A percentile compares a stretch with the other conserved stretches of the same genome.
Evolutionary conservation across 2,888 invertebrate species (phyloP).

Genomic region (Folsomia manolachei): DNA sequence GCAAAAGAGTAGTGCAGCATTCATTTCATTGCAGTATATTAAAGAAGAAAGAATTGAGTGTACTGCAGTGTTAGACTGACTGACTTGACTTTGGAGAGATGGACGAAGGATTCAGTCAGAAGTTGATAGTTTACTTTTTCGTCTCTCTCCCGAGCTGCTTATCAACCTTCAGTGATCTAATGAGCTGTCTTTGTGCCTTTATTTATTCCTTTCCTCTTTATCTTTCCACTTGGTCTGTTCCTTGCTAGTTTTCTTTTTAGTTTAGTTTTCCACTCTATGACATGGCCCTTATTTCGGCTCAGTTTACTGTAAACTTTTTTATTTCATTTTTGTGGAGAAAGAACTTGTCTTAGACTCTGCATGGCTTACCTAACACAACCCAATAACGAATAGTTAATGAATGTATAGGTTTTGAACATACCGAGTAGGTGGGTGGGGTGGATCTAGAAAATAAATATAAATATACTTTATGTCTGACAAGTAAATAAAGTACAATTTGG

Average conservation of each 20-base stretch:
- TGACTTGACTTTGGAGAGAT: not conserved
- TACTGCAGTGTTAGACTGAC: not conserved
- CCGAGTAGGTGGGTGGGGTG: no score
- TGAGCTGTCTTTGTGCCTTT: conserved; percentile 8
- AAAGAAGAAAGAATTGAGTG: not conserved
- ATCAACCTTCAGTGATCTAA: conserved; percentile 4
- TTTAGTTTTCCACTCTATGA: not conserved
- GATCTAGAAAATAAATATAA: no score
- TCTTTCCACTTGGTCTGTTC: not conserved
- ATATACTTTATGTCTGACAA: no score
- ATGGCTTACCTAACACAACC: no score
- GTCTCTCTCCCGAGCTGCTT: not conserved
- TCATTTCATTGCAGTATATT: not conserved
- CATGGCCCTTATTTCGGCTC: not conserved
- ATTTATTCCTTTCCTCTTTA: not conserved
- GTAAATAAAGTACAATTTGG: no score
- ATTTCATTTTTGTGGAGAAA: not conserved
- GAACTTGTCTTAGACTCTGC: no score
- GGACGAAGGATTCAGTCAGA: not conserved
- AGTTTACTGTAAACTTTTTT: not conserved
- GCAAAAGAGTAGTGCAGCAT: not conserved
- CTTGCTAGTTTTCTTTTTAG: not conserved
- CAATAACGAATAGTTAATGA: no score
- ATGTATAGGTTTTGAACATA: no score
- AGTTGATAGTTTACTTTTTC: not conserved